These are phyloP conservation scores for Chironomus riparius DNA, from an alignment of 2,888 invertebrate species.

Conservation along the genomic window DNA sequence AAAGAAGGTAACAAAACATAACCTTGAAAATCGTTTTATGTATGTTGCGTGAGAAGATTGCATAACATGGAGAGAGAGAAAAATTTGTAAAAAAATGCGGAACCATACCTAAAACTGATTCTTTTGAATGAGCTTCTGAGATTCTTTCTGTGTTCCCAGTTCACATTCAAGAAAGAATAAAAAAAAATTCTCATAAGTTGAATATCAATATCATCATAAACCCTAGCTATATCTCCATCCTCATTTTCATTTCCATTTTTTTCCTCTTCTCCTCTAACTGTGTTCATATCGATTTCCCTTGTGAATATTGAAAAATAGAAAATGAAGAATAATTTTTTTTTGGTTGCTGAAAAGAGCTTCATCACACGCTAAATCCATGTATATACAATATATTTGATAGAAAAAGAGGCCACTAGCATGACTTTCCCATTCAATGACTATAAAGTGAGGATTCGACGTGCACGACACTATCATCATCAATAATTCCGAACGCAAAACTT, in stretches of 20 bases:
- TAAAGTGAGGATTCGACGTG: neutral
- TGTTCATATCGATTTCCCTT: neutral
- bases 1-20: neutral
- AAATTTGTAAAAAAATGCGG: neutral
- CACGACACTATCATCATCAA: neutral
- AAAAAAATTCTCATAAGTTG: no score
- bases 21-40: constrained; percentile 18
- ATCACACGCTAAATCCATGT: no score
- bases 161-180: neutral
- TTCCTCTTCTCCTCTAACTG: neutral
- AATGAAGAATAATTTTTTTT: no score
- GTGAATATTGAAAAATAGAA: neutral
- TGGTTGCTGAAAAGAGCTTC: no score
- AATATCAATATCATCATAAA: no score
- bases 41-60: constrained; percentile 14
- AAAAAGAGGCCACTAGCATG: no score
- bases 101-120: neutral
- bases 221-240: neutral
- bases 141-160: neutral
- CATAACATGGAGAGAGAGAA: neutral
- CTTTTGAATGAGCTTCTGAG: neutral
- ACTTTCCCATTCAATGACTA: no score
- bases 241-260: neutral
- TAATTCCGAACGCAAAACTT: neutral
- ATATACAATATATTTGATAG: no score